Conservation (phyloP, 2,888 invertebrate genomes). For the Linnaemya tessellans region DNA sequence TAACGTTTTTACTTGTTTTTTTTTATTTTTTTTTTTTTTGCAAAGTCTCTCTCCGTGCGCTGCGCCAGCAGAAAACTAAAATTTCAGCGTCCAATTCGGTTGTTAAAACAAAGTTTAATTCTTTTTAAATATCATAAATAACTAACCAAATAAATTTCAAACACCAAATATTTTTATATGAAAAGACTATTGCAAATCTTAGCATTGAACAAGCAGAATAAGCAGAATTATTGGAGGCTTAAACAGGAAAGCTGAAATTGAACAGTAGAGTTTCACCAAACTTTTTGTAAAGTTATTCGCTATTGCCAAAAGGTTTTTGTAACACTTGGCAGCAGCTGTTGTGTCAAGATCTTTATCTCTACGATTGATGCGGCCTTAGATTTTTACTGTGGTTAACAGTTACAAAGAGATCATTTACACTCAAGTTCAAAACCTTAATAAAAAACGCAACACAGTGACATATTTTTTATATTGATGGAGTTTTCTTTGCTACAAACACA, state of each 20-base stretch:
- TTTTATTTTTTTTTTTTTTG: too few relatives aligned
- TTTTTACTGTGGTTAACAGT: not conserved
- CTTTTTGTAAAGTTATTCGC: not conserved
- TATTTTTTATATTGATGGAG: conserved; percentile 15
- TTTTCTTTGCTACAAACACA: not conserved
- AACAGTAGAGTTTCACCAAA: not conserved
- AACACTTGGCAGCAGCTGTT: not conserved
- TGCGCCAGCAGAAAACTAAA: too few relatives aligned
- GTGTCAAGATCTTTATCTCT: not conserved
- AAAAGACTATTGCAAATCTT: too few relatives aligned
- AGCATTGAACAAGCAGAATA: too few relatives aligned
- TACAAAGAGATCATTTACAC: conserved; percentile 26
- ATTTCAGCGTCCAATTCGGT: too few relatives aligned
- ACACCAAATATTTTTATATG: too few relatives aligned
- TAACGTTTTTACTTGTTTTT: too few relatives aligned
- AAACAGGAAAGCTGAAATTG: not conserved
- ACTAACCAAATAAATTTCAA: not conserved
- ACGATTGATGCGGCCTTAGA: not conserved
- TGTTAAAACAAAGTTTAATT: not conserved
- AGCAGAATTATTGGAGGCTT: not conserved
- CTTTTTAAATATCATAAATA: not conserved
- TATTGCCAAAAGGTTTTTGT: not conserved
- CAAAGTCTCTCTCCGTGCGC: too few relatives aligned
- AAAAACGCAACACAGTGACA: conserved; percentile 28
- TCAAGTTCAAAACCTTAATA: conserved; percentile 42